Conservation (phyloP, 2,797 vertebrate species). For the Pteronotus mesoamericanus region DNA sequence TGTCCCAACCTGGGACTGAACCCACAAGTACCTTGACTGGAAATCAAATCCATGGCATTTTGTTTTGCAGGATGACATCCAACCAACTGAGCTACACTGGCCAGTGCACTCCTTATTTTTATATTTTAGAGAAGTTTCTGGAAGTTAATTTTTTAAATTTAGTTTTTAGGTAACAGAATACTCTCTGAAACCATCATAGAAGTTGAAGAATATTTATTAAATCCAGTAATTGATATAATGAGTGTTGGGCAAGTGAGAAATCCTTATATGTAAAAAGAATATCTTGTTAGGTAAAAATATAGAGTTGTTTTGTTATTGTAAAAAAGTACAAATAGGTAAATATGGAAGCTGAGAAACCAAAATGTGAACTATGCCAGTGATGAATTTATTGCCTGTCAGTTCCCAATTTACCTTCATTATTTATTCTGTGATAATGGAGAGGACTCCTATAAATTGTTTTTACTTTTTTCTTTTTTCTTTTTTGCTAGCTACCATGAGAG, state of each 20-base stretch:
- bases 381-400: background rate
- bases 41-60: too few relatives aligned
- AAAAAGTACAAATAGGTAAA: background rate
- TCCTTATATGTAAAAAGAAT: background rate
- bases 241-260: background rate
- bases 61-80: too few relatives aligned
- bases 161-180: background rate
- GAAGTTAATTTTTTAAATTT: background rate
- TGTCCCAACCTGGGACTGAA: too few relatives aligned
- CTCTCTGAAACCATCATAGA: background rate
- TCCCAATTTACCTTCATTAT: background rate
- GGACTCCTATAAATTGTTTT: background rate
- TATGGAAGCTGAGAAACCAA: background rate
- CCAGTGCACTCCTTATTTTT: background rate
- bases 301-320: background rate
- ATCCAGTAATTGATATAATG: background rate
- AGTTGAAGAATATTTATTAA: background rate
- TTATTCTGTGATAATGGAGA: background rate
- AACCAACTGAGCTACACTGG: too few relatives aligned
- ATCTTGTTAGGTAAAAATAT: background rate
- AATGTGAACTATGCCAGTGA: background rate
- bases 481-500: background rate
- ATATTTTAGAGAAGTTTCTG: background rate
- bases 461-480: too few relatives aligned
- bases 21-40: too few relatives aligned